phyloP scores from a whole-genome alignment of 2,888 invertebrate species.

The Seladonia tumulorum region DNA sequence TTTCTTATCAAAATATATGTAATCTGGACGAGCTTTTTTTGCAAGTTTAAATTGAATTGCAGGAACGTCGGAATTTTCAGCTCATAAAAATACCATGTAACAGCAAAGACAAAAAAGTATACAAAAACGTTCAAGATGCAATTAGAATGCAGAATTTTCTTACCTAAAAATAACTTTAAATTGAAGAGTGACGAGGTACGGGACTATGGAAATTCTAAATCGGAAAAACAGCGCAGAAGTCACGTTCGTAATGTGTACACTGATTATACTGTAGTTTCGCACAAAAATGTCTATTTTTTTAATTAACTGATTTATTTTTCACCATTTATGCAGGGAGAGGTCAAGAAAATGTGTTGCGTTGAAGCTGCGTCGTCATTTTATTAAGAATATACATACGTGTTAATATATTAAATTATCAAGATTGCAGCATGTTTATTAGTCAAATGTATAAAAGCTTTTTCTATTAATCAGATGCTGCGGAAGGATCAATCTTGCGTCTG shows the following conservation, averaged over 20 bases:
- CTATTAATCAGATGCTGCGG: neutral
- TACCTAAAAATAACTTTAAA: slow-evolving; percentile 2
- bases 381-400: too few species aligned
- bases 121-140: neutral
- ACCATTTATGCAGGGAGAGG: too few species aligned
- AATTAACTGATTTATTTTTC: neutral
- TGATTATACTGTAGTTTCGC: neutral
- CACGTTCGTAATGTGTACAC: neutral
- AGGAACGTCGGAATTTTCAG: neutral
- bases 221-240: neutral
- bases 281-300: neutral
- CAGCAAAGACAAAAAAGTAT: neutral
- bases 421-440: neutral
- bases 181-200: neutral
- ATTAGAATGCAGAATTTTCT: neutral
- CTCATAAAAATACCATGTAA: neutral
- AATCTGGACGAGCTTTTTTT: neutral
- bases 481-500: neutral
- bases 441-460: neutral
- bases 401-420: too few species aligned
- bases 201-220: neutral
- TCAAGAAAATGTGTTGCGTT: too few species aligned
- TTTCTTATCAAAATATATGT: neutral
- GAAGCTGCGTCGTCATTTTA: too few species aligned
- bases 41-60: neutral